A percentile compares a stretch with the other conserved stretches of the same genome.
Conservation (phyloP, 2,888 invertebrate genomes). For the Candidula unifasciata region DNA sequence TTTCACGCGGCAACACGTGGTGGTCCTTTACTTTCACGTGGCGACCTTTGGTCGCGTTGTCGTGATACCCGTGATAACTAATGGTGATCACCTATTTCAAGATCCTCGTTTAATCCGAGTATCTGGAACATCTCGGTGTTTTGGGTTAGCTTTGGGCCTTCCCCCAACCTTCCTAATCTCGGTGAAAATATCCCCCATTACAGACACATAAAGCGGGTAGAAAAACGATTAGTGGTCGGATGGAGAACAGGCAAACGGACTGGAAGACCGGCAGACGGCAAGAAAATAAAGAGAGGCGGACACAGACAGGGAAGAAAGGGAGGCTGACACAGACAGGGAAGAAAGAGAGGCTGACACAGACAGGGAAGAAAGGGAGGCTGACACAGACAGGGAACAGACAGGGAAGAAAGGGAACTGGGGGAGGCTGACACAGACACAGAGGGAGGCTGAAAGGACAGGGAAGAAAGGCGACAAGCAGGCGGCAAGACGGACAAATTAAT, state of each 20-base stretch:
- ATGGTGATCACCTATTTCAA: not conserved
- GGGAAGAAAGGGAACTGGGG: not conserved
- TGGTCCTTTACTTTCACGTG: no score
- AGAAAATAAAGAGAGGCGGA: no score
- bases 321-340: no score
- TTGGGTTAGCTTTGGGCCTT: no score
- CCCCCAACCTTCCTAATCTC: no score
- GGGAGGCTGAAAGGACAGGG: not conserved
- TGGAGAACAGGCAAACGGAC: not conserved
- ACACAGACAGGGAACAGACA: not conserved
- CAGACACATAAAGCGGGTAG: not conserved
- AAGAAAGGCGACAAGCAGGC: not conserved
- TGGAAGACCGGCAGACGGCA: not conserved
- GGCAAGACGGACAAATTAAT: not conserved
- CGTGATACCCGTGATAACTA: no score
- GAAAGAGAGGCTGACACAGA: no score
- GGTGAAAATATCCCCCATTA: not conserved
- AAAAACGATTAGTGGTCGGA: not conserved
- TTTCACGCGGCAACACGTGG: no score
- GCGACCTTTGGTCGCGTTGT: no score
- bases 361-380: no score
- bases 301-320: not conserved
- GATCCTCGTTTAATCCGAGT: not conserved
- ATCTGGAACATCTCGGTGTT: no score
- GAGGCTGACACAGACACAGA: not conserved